Conservation (phyloP, 2,113 vertebrate genomes). For the Notiomystis cincta region DNA sequence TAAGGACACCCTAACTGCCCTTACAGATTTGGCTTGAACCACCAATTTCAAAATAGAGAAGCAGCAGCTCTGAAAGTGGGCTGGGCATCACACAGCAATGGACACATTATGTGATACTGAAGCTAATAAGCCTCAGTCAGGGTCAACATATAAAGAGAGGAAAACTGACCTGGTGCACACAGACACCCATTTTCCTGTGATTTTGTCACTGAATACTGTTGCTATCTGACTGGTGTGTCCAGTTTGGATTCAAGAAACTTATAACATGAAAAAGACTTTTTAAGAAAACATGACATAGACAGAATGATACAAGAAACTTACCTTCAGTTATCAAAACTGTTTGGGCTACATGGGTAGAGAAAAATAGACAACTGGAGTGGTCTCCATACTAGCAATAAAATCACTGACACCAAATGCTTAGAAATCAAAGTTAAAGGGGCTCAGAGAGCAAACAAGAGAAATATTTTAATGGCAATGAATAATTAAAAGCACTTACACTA, state of each 20-base stretch:
- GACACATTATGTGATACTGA: neutral
- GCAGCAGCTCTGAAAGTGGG: neutral
- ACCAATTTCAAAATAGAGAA: neutral
- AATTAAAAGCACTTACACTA: neutral
- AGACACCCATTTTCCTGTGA: neutral
- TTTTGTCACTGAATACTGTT: neutral
- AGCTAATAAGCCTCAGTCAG: neutral
- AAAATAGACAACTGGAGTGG: neutral
- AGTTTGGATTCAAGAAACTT: neutral
- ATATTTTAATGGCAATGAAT: neutral
- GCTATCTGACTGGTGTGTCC: neutral
- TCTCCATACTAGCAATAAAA: neutral
- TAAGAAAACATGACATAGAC: neutral
- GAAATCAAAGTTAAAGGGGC: neutral
- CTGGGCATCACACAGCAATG: neutral
- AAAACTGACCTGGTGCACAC: neutral
- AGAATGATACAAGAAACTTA: neutral
- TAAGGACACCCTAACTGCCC: neutral
- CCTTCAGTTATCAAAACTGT: neutral
- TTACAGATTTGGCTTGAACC: neutral
- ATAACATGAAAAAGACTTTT: neutral
- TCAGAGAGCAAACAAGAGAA: neutral
- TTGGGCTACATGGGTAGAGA: neutral
- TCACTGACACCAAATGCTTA: neutral
- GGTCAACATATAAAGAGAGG: neutral